phyloP scores from a whole-genome alignment of 2,113 vertebrate species.

The Platichthys stellatus region DNA sequence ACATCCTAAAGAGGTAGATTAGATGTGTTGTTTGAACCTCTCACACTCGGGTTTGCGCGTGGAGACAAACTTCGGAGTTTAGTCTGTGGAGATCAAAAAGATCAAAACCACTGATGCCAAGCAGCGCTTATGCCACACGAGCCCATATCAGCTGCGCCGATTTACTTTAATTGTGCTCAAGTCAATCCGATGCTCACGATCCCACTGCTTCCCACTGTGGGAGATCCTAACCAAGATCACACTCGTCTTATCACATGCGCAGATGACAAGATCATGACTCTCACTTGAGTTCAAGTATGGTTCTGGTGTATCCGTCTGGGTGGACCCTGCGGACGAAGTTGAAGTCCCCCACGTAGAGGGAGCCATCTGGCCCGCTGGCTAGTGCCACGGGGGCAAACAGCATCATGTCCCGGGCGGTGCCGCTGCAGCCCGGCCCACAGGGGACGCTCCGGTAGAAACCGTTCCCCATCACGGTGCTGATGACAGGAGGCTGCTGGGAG shows the following conservation, averaged over 20 bases:
- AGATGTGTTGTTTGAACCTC: constrained; percentile 66
- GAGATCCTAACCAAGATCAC: constrained; percentile 25
- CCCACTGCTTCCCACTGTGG: constrained; percentile 24
- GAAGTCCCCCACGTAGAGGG: constrained; percentile 95
- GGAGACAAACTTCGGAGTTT: constrained; percentile 56
- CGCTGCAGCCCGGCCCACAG: constrained; percentile 88
- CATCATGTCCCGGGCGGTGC: constrained; percentile 89
- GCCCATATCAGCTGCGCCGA: constrained; percentile 44
- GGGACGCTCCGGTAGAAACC: constrained; percentile 90
- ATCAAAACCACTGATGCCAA: constrained; percentile 43
- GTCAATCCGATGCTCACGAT: constrained; percentile 27
- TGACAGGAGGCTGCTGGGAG: constrained; percentile 95
- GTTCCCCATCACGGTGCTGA: constrained; percentile 94
- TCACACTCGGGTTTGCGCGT: constrained; percentile 39
- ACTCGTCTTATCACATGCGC: constrained; percentile 2
- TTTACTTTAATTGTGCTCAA: constrained; percentile 46
- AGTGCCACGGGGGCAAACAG: constrained; percentile 96
- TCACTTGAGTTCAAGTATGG: constrained; percentile 95
- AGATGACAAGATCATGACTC: constrained; percentile 13
- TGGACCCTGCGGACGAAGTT: constrained; percentile 95
- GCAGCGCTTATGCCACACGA: constrained; percentile 46
- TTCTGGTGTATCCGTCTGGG: constrained; percentile 90
- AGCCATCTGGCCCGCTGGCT: constrained; percentile 92
- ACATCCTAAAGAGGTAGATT: constrained; percentile 73
- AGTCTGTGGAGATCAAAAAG: constrained; percentile 60